Percentiles rank a stretch among this genome's conserved stretches.
These are phyloP conservation scores for Hydrotaea cyrtoneurina DNA, from an alignment of 2,888 invertebrate species.

Conservation along the genomic window DNA sequence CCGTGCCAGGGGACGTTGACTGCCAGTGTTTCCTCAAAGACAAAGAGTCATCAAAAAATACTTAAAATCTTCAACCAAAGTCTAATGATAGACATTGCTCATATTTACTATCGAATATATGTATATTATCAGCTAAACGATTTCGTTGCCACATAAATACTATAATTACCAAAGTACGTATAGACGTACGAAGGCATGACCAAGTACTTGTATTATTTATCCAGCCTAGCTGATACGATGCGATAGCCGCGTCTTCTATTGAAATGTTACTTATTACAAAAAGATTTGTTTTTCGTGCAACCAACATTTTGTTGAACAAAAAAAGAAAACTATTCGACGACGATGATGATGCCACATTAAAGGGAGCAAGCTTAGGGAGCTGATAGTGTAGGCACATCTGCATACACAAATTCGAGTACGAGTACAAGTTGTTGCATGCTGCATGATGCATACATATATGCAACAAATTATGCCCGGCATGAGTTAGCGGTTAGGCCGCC, in stretches of 20 bases:
- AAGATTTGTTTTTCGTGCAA: conserved; percentile 77
- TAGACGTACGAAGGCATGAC: not conserved
- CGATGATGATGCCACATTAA: conserved; percentile 47
- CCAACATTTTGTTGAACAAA: conserved; percentile 72
- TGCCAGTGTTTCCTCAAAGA: no score
- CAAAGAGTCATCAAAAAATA: no score
- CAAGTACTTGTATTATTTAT: not conserved
- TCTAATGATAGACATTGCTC: not conserved
- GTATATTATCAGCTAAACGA: conserved; percentile 23
- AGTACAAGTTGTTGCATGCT: not conserved
- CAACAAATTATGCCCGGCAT: conserved; percentile 19
- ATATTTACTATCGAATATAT: not conserved
- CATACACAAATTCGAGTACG: not conserved
- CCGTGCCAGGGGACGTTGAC: no score
- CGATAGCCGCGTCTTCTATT: conserved; percentile 39
- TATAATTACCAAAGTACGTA: conserved; percentile 15
- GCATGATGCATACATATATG: not conserved
- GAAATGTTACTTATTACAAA: conserved; percentile 61
- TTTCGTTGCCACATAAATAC: conserved; percentile 10
- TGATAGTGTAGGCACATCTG: conserved; percentile 23
- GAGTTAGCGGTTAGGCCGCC: conserved; percentile 52
- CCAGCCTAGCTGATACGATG: not conserved
- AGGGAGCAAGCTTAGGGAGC: conserved; percentile 41
- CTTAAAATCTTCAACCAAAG: no score
- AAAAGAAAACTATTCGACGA: conserved; percentile 30